Evolutionary conservation across 2,797 vertebrate species (phyloP).

Genomic region (Enteromius afrohamiltoni): DNA sequence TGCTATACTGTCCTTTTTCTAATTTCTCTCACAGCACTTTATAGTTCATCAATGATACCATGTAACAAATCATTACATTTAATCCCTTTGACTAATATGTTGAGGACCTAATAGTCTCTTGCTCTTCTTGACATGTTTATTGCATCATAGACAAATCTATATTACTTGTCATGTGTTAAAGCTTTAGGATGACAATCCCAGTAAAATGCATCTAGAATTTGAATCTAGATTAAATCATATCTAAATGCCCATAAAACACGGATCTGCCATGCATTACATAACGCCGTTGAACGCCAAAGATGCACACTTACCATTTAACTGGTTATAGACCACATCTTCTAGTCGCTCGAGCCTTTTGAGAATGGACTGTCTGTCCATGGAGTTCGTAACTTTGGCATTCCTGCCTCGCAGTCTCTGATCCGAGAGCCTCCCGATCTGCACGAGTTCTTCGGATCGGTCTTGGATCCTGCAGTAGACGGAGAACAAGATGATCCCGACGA

Average conservation of each 20-base stretch:
- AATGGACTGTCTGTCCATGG: conserved; percentile 90
- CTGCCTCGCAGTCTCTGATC: conserved; percentile 88
- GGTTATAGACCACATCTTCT: conserved; percentile 97
- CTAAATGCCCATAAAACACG: neutral
- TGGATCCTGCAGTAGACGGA: conserved; percentile 98
- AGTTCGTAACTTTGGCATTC: conserved; percentile 83
- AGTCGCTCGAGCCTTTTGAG: conserved; percentile 94
- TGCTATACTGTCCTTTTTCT: neutral
- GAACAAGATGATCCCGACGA: conserved; percentile 96
- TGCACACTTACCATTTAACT: conserved; percentile 86
- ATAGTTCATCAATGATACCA: neutral
- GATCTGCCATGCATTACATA: neutral
- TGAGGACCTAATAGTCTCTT: neutral
- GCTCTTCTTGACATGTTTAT: conserved; percentile 1
- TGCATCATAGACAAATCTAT: neutral
- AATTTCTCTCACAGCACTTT: neutral
- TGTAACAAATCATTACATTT: neutral
- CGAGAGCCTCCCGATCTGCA: conserved; percentile 86
- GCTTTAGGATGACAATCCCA: neutral
- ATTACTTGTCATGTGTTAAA: neutral
- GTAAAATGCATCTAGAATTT: neutral
- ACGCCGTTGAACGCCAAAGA: neutral
- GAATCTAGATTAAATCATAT: neutral
- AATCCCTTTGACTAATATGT: neutral
- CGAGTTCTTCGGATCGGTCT: conserved; percentile 90